Evolutionary conservation across 2,113 vertebrate genomes (phyloP).

Genomic region (Oenanthe oenanthe): DNA sequence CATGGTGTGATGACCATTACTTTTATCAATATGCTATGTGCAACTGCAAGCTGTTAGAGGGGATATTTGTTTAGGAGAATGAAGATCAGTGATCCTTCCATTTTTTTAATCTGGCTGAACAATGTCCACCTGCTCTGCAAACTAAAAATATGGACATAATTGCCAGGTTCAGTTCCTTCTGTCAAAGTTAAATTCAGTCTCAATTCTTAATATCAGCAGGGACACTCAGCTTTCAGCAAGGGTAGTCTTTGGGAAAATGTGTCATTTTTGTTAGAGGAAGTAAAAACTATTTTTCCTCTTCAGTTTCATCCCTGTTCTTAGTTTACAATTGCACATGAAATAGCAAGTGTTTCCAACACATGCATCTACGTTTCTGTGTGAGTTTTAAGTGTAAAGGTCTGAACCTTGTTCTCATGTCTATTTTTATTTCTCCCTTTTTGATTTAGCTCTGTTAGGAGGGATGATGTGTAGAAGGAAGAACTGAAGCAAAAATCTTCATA

Average conservation of each 20-base stretch:
- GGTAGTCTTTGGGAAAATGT: not conserved
- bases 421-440: constrained; percentile 15
- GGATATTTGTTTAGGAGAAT: not conserved
- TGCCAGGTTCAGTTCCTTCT: not conserved
- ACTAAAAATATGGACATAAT: not conserved
- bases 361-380: not conserved
- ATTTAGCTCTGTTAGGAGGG: not conserved
- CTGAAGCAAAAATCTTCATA: not conserved
- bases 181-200: not conserved
- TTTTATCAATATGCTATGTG: not conserved
- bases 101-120: not conserved
- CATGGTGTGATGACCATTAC: not conserved
- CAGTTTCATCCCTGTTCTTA: not conserved
- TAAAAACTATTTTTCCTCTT: not conserved
- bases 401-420: not conserved
- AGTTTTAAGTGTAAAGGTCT: not conserved
- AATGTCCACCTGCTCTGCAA: not conserved
- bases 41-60: not conserved
- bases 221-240: not conserved
- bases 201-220: not conserved
- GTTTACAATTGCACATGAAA: not conserved
- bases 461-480: not conserved
- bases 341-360: not conserved
- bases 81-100: not conserved
- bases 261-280: not conserved